phyloP scores from a whole-genome alignment of 2,888 invertebrate genomes.

The Rhabditoides inermis region DNA sequence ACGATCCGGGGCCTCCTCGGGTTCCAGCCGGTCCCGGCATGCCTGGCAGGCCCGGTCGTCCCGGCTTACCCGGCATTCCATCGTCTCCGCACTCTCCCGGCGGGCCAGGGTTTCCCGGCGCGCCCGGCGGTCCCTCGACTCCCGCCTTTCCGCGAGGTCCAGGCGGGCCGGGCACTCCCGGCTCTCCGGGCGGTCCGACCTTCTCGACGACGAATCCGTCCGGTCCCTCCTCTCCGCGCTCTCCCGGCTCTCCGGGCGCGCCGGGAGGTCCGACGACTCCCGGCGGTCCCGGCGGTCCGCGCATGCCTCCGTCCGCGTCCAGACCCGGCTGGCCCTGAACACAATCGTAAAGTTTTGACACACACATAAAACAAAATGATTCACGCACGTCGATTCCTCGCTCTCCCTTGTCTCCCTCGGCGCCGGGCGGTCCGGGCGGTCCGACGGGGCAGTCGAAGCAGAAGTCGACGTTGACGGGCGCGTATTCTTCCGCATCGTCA shows the following conservation, averaged over 20 bases:
- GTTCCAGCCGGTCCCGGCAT: conserved; percentile 23
- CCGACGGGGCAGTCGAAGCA: conserved; percentile 33
- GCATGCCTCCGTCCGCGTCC: conserved; percentile 15
- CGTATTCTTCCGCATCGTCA: conserved; percentile 15
- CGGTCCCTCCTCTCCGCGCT: conserved; percentile 29
- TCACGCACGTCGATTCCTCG: conserved; percentile 10
- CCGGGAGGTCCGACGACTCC: conserved; percentile 22
- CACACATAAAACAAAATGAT: too few relatives aligned
- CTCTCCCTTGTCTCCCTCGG: conserved; percentile 24
- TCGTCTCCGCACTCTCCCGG: conserved; percentile 29
- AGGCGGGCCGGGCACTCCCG: conserved; percentile 17
- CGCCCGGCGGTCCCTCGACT: conserved; percentile 12
- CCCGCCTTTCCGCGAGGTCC: conserved; percentile 15
- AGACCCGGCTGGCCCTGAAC: not conserved
- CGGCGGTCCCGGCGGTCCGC: conserved; percentile 15
- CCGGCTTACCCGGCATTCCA: conserved; percentile 25
- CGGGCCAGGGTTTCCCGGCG: conserved; percentile 23
- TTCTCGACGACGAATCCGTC: conserved; percentile 27
- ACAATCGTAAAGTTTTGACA: too few relatives aligned
- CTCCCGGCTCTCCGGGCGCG: conserved; percentile 26
- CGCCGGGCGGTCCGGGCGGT: conserved; percentile 22
- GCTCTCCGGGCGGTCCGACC: conserved; percentile 18
- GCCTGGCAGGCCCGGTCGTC: conserved; percentile 28
- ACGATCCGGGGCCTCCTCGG: conserved; percentile 28
- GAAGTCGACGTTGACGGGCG: conserved; percentile 17